Base-by-base conservation (phyloP, 1,140 invertebrate species). In the Armadillidium nasatum region DNA sequence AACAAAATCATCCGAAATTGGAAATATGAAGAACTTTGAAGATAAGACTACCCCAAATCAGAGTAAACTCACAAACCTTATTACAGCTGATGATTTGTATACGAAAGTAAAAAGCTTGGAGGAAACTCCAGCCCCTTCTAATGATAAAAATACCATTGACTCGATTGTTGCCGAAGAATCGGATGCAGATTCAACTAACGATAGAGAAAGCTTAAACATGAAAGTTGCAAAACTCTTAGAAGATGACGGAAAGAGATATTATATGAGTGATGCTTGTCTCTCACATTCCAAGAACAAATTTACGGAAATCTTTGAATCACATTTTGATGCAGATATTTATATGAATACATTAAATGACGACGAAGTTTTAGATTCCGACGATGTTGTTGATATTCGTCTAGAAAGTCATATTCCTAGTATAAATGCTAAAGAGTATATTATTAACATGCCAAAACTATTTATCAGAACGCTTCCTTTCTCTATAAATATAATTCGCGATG, bases 301-400 rank as follows among this genome's bases (percentile, higher is more conserved):
- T 60, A 60, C 50, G 50, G 50, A 60, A 60, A 60, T 60, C 50
- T 60, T 15, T 19, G 50, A 60, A 60, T 60, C 50, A 19, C 50
- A 60, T 4, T 60, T 60, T 60, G 50, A 60, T 60, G 50, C 50
- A 4, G 19, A 60, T 60, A 60, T 60, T 60, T 60, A 60, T 19
- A 60, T 19, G 19, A 60, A 60, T 19, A 19, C 50, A 13, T 13
- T 60, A 60, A 60, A 60, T 60, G 19, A 60, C 19, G 50, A 60
- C 19, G 19, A 60, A 15, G 4, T 60, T 15, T 19, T 7, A 60
- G 19, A 13, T 13, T 15, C 50, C 3, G 50, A 60, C 4, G 50
- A 60, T 4, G 50, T 60, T 4, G 50, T 60, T 13, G 50, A 60
- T 60, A 60, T 60, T 60, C 50, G 19, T 60, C 11, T 60, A 3